Evolutionary conservation across 2,888 invertebrate genomes (phyloP).

Genomic region (Phasia obesa): DNA sequence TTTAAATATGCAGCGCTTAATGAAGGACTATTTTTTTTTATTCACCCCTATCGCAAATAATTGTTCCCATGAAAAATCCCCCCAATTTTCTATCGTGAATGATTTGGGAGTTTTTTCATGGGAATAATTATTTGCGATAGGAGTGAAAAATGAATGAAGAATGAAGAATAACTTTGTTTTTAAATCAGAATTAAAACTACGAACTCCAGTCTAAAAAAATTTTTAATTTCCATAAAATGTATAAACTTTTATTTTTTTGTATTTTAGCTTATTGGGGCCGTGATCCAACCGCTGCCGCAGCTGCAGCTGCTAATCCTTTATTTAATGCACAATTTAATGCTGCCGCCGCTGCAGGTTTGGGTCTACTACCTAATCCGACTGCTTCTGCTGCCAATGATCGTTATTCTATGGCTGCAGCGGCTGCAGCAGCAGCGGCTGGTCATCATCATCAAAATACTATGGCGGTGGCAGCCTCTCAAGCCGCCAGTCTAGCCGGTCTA

Average conservation of each 20-base stretch:
- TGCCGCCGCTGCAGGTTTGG: slow-evolving; percentile 81
- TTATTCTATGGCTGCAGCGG: slow-evolving; percentile 81
- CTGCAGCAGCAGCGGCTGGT: slow-evolving; percentile 82
- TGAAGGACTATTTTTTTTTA: too few species aligned
- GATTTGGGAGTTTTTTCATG: too few species aligned
- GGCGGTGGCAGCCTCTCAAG: slow-evolving; percentile 93
- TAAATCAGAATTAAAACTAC: slow-evolving; percentile 72
- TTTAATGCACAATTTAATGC: slow-evolving; percentile 82
- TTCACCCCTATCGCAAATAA: too few species aligned
- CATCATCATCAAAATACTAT: slow-evolving; percentile 88
- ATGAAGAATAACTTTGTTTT: too few species aligned
- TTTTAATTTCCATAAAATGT: not conserved
- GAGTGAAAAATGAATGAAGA: too few species aligned
- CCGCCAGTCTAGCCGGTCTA: slow-evolving; percentile 89
- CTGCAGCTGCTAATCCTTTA: slow-evolving; percentile 82
- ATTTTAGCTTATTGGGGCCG: slow-evolving; percentile 91
- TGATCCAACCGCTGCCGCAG: slow-evolving; percentile 83
- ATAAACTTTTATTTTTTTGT: not conserved
- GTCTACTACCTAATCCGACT: slow-evolving; percentile 82
- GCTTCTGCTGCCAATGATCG: slow-evolving; percentile 82
- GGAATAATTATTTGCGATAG: too few species aligned
- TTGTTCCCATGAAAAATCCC: too few species aligned
- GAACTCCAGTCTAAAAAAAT: too few species aligned
- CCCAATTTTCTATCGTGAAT: too few species aligned
- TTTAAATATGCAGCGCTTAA: too few species aligned